Conservation (phyloP, 2,888 invertebrate species). For the Oligia latruncula region DNA sequence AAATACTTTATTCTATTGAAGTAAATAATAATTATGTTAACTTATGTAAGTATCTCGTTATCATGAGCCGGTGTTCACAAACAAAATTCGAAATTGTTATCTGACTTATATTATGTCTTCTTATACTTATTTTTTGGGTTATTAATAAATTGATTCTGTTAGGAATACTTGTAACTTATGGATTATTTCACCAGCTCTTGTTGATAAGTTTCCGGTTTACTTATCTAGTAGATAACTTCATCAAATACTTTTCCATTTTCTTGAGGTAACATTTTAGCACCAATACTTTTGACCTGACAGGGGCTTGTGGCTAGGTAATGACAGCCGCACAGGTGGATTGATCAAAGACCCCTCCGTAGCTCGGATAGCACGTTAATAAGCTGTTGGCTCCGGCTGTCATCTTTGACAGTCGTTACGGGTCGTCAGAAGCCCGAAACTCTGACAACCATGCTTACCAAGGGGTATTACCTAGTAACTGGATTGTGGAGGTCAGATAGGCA, state of each 20-base stretch:
- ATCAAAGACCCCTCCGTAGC: neutral
- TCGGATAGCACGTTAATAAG: too few species aligned
- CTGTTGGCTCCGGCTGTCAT: neutral
- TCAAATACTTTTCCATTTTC: neutral
- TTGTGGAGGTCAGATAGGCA: neutral
- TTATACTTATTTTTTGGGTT: neutral
- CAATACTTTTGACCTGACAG: neutral
- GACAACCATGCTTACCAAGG: too few species aligned
- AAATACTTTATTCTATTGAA: neutral
- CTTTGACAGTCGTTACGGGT: neutral
- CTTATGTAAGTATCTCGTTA: neutral
- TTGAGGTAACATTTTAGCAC: neutral
- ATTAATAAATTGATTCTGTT: neutral
- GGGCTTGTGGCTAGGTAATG: neutral
- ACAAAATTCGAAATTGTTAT: neutral
- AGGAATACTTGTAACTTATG: too few species aligned
- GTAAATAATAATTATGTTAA: neutral
- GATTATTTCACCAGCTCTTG: neutral
- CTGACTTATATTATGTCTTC: too few species aligned
- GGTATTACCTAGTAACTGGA: neutral
- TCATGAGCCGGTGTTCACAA: neutral
- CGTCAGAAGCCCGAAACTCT: neutral
- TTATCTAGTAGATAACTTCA: neutral
- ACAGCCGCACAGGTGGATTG: neutral
- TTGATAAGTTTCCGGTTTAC: neutral